Base-by-base conservation (phyloP, 2,113 vertebrate genomes). In the Oryzias melastigma region DNA sequence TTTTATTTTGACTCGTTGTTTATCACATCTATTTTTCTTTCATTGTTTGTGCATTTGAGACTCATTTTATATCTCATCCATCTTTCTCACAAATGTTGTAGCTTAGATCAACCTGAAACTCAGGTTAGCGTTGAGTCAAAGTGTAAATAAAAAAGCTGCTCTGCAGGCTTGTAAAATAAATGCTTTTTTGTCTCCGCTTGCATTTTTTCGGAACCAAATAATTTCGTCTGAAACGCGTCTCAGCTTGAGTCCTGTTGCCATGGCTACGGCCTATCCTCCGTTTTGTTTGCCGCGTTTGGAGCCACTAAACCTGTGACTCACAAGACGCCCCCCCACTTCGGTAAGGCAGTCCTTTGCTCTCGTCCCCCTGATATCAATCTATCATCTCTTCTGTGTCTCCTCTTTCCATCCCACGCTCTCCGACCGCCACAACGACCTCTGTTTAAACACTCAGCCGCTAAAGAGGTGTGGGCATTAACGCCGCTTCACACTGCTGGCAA, bases 271-370 rank as follows among this genome's bases (percentile, higher is more conserved):
- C 78, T 43, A 68, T 58, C 17, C 40, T 60, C 56, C 59, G 59
- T 14, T 80, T 80, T 91, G 80, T 89, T 87, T 85, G 79, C 64
- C 54, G 65, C 62, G 55, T 25, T 10, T 16, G 54, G 52, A 29
- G 27, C 52, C 14, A 5, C 46, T 62, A 59, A 15, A 52, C 17
- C 57, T 14, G 40, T 87, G 84, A 85, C 66, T 89, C 88, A 87
- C 48, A 24, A 44, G 56, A 48, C 47, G 50, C 50, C 43, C 46
- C n/a, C 64, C 20, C n/a, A 20, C 52, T 43, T 29, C 0, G 8
- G 18, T 50, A 25, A 63, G 40, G 53, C 18, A 18, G 22, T 20
- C 22, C 13, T 55, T 20, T 77, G 43, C 29, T 50, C 68, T 61
- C 41, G 55, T 74, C 1, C 54, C 73, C 17, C 51, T 14, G 5